Evolutionary conservation across 64 coral and sea anemone genomes (phyloP), one percentile per base, ranked within the genome.

Genomic region (Cladopsammia gracilis): DNA sequence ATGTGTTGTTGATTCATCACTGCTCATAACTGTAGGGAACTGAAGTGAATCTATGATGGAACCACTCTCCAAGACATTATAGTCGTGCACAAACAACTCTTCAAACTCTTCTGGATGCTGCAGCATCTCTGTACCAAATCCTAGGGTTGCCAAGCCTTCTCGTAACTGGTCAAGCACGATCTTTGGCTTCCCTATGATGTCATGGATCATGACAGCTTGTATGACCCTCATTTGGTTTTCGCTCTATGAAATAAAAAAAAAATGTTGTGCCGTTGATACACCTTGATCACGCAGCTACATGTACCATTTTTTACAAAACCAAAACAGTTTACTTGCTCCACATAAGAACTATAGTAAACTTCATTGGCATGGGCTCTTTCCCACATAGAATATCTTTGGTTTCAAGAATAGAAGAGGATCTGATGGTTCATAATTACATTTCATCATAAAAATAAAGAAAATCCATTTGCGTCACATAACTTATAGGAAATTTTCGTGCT

Each of bases 1-100:
- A 48, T 76, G 25, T 46, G 90, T 92, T 65, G 25, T 73, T 59
- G 79, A 8, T 78, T 93, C 91, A 77, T 87, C 82, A 43, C 51
- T 62, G 20, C 53, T 23, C 57, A 48, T 51, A 19, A 14, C 60
- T 78, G 91, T 70, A 64, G 73, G 70, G 45, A 86, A 93, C 46
- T 34, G 34, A 26, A 87, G 91, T 13, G 76, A 58, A 87, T 24
- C 45, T 54, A 87, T 25, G 18, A 93, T 61, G 24, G 25, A 71
- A 64, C 4, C 34, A 25, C 88, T 76, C 13, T 48, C 51, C 59
- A 90, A 24, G 34, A 53, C 51, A 45, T 75, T 18, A 18, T 75
- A 3, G 46, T 75, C 72, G 18, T 16, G 16, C 46, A 75, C 72
- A 49, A 51, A 75, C 43, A 75, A 49, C 43, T 48, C 44, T 60